Conservation (phyloP, 2,888 invertebrate species). For the Rhamnusium bicolor region DNA sequence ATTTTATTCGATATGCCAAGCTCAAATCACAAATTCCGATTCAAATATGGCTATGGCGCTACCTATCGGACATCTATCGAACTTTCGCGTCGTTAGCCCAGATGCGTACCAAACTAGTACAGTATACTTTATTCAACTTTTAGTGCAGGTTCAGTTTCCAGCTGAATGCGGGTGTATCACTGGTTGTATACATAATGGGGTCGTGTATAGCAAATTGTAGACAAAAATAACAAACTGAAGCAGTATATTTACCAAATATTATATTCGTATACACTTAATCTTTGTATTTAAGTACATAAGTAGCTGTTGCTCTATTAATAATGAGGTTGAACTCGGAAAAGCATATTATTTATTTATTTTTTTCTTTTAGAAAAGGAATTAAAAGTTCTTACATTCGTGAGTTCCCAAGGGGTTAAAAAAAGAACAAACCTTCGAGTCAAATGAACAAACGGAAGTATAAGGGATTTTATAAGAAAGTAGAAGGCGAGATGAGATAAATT, state of each 20-base stretch:
- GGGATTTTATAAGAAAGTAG: conserved; percentile 9
- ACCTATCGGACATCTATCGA: not conserved
- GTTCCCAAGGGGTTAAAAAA: conserved; percentile 14
- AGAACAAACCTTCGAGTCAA: no score
- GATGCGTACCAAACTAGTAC: not conserved
- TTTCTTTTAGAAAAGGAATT: conserved; percentile 23
- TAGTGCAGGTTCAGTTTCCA: not conserved
- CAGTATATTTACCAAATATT: no score
- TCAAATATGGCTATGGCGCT: not conserved
- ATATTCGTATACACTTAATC: no score
- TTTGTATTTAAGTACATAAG: no score
- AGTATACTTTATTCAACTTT: not conserved
- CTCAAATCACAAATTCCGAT: no score
- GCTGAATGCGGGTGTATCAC: not conserved
- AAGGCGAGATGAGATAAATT: conserved; percentile 29
- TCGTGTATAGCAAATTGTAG: no score
- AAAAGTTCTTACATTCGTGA: conserved; percentile 9
- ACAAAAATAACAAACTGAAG: no score
- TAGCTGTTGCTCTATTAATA: no score
- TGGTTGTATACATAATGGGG: not conserved
- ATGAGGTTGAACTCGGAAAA: no score
- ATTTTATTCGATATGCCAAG: no score
- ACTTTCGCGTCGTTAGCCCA: not conserved
- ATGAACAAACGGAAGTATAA: conserved; percentile 4
- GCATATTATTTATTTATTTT: conserved; percentile 8